Evolutionary conservation across 2,888 invertebrate genomes (phyloP).

Genomic region (Eulithis testata): DNA sequence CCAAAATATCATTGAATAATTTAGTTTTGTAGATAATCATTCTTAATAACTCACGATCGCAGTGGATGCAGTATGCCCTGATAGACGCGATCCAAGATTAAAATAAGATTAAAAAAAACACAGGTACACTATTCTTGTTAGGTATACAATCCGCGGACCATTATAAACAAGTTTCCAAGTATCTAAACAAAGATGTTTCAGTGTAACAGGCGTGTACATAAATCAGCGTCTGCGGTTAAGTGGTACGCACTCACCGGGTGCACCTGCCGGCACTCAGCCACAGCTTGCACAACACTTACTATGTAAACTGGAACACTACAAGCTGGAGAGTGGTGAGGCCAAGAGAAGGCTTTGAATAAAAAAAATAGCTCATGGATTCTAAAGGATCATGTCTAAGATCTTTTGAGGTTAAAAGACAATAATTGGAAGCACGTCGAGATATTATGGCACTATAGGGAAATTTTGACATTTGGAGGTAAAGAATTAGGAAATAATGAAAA

Average conservation of each 20-base stretch:
- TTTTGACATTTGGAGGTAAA: no score
- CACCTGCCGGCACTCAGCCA: constrained; percentile 28
- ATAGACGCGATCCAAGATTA: no score
- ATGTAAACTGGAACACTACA: constrained; percentile 14
- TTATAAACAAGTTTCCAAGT: background rate
- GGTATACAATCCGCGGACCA: background rate
- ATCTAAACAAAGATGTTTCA: constrained; percentile 15
- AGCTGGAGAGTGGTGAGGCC: constrained; percentile 7
- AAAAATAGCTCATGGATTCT: no score
- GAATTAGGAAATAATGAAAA: no score
- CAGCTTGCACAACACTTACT: constrained; percentile 22
- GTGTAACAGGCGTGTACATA: constrained; percentile 17
- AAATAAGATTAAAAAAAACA: background rate
- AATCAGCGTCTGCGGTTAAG: constrained; percentile 26
- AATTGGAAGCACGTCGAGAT: no score
- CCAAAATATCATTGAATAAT: no score
- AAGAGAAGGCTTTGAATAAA: constrained; percentile 1
- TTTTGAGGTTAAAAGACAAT: no score
- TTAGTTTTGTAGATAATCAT: no score
- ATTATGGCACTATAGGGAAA: no score
- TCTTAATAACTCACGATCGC: no score
- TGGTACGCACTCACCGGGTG: constrained; percentile 24
- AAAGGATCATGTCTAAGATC: no score
- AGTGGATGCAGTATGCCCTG: no score
- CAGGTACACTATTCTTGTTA: background rate